phyloP scores from a whole-genome alignment of 1,140 invertebrate genomes.

The Micrasema minimum region DNA sequence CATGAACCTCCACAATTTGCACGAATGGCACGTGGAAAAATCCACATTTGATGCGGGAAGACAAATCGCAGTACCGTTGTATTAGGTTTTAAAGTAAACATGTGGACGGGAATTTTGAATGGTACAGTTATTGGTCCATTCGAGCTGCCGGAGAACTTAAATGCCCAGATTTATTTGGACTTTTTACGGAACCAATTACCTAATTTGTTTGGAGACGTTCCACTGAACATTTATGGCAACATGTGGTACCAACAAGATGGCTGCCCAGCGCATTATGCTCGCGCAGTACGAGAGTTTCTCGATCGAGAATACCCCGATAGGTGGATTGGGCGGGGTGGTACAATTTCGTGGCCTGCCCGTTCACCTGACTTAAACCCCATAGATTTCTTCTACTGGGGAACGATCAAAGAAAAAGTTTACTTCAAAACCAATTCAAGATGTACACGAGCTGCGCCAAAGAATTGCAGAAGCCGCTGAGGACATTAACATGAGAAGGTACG shows the following conservation, averaged over 20 bases:
- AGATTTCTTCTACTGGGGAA: slow-evolving; percentile 60
- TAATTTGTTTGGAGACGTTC: slow-evolving; percentile 54
- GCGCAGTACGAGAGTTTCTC: slow-evolving; percentile 51
- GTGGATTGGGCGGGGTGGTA: too few species aligned
- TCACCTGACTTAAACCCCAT: too few species aligned
- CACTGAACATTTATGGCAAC: slow-evolving; percentile 45
- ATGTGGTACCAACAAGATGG: slow-evolving; percentile 57
- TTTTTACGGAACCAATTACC: slow-evolving; percentile 53
- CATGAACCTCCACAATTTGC: slow-evolving; percentile 59
- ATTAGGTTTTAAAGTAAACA: slow-evolving; percentile 59
- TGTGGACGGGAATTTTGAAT: slow-evolving; percentile 58
- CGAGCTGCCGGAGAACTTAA: slow-evolving; percentile 55
- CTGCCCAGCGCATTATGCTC: too few species aligned
- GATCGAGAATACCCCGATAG: too few species aligned
- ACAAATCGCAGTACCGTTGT: slow-evolving; percentile 55
- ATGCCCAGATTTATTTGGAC: slow-evolving; percentile 54
- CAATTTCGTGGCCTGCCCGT: too few species aligned
- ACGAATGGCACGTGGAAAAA: slow-evolving; percentile 59
- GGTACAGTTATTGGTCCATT: slow-evolving; percentile 52
- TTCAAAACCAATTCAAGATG: background rate
- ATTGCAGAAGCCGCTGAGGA: background rate
- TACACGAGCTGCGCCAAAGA: background rate
- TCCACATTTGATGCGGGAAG: slow-evolving; percentile 55
- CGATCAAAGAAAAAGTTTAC: slow-evolving; percentile 56
- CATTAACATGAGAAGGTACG: background rate